A percentile compares a stretch with the other conserved stretches of the same genome.
phyloP scores from a whole-genome alignment of 2,113 vertebrate genomes.

The Beaufortia kweichowensis region DNA sequence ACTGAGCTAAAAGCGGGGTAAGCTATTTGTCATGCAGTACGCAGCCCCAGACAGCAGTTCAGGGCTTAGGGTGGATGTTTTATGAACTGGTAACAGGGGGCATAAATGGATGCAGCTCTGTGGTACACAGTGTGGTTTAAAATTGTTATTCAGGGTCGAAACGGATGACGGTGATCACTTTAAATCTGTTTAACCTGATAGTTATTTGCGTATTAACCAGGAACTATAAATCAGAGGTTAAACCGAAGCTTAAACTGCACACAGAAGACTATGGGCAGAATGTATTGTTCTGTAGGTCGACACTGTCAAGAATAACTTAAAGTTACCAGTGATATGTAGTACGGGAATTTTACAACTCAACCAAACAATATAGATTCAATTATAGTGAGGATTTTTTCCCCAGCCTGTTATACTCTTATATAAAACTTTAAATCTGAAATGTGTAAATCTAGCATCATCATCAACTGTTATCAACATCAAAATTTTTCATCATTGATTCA shows the following conservation, averaged over 20 bases:
- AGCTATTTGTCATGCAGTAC: slow-evolving; percentile 66
- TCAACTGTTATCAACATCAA: too few species aligned
- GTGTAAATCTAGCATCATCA: too few species aligned
- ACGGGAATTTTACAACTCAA: neutral
- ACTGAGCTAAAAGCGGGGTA: slow-evolving; percentile 61
- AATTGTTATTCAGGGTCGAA: slow-evolving; percentile 43
- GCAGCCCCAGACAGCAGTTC: slow-evolving; percentile 57
- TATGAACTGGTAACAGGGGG: slow-evolving; percentile 53
- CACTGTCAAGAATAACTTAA: too few species aligned
- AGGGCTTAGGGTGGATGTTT: slow-evolving; percentile 41
- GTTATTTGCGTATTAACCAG: neutral
- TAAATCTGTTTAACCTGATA: neutral
- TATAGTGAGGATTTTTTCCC: neutral
- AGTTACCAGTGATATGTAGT: neutral
- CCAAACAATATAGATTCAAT: neutral
- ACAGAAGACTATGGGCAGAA: neutral
- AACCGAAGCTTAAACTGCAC: neutral
- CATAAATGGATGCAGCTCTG: slow-evolving; percentile 46
- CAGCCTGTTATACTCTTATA: neutral
- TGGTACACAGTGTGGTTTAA: slow-evolving; percentile 15
- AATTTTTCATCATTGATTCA: too few species aligned
- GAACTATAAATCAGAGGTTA: neutral
- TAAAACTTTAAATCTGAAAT: too few species aligned
- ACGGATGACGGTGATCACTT: neutral
- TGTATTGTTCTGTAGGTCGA: too few species aligned